Conservation (phyloP, 2,113 vertebrate genomes). For the Halichoerus grypus region DNA sequence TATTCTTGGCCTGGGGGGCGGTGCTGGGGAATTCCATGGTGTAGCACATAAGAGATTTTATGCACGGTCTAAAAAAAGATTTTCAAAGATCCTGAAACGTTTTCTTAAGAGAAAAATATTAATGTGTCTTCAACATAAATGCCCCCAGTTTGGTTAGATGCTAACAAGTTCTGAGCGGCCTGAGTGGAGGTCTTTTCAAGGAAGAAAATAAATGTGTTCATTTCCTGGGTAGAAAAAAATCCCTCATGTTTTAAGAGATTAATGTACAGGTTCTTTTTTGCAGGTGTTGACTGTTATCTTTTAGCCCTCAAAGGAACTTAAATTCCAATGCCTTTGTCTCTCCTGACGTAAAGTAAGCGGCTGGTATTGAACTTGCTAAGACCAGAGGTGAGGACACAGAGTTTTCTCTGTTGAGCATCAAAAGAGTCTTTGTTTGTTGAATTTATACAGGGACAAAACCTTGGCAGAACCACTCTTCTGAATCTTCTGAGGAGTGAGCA, state of each 20-base stretch:
- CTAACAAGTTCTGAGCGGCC: background rate
- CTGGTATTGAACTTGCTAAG: background rate
- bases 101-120: constrained; percentile 24
- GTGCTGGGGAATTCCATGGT: background rate
- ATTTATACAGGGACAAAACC: background rate
- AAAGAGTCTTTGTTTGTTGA: background rate
- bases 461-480: background rate
- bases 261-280: constrained; percentile 11
- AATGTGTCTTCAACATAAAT: constrained; percentile 14
- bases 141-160: background rate
- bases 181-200: background rate
- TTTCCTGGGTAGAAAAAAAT: background rate
- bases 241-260: background rate
- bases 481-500: background rate
- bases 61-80: background rate
- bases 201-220: constrained; percentile 2
- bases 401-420: background rate
- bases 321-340: background rate
- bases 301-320: background rate
- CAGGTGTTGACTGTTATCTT: background rate
- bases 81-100: background rate
- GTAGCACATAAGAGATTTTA: background rate
- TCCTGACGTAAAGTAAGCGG: background rate
- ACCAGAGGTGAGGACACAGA: background rate
- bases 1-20: background rate